Conservation (phyloP, 2,113 vertebrate genomes). For the Ivindomyrus marchei region DNA sequence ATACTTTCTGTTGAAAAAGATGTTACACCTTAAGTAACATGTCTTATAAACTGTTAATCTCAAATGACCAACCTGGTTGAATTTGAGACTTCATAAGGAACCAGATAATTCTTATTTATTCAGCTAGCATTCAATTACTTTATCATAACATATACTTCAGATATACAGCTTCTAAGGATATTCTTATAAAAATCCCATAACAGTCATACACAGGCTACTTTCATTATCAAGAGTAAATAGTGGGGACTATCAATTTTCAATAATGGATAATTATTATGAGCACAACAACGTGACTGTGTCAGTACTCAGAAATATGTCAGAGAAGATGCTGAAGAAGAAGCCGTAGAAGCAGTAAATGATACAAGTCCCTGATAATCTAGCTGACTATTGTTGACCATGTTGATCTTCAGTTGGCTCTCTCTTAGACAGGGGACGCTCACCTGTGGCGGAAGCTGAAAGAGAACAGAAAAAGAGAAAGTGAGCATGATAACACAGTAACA, state of each 20-base stretch:
- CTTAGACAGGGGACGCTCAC: conserved; percentile 38
- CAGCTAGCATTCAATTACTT: neutral
- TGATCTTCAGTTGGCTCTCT: neutral
- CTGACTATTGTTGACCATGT: neutral
- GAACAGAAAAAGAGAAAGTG: neutral
- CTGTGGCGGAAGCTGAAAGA: conserved; percentile 54
- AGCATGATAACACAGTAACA: neutral
- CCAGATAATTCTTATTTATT: neutral
- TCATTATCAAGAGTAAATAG: neutral
- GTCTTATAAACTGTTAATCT: neutral
- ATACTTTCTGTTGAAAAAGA: neutral
- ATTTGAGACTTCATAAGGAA: neutral
- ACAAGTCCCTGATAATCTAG: neutral
- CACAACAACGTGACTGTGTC: neutral
- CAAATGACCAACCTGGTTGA: neutral
- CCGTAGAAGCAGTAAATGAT: neutral
- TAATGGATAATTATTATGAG: neutral
- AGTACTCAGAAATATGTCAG: neutral
- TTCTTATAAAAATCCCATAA: neutral
- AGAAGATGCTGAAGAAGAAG: neutral
- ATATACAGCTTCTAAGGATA: neutral
- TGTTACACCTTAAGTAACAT: neutral
- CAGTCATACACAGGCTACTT: neutral
- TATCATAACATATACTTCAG: neutral
- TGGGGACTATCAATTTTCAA: neutral